Conservation (phyloP, 2,888 invertebrate species). For the Colostygia pectinataria region DNA sequence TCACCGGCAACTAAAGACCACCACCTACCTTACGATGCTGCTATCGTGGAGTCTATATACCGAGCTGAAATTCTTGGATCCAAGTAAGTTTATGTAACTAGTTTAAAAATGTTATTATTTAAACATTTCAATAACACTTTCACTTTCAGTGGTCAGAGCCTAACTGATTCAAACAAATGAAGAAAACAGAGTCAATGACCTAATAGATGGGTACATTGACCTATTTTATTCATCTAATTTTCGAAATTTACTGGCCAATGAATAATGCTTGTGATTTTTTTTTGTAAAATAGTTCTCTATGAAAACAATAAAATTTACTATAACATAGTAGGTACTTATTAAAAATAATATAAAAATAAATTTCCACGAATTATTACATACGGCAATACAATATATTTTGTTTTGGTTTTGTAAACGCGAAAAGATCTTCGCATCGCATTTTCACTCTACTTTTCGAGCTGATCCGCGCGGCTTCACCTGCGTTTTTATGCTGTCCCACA, state of each 20-base stretch:
- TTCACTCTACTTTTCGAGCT: no score
- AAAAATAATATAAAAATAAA: no score
- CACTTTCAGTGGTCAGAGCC: slow-evolving; percentile 56
- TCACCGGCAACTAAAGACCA: slow-evolving; percentile 90
- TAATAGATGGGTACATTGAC: slow-evolving; percentile 68
- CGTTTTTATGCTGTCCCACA: no score
- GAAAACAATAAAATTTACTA: neutral
- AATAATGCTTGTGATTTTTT: neutral
- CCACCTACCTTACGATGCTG: slow-evolving; percentile 88
- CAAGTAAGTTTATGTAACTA: slow-evolving; percentile 79
- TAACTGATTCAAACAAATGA: slow-evolving; percentile 72
- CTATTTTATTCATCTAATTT: slow-evolving; percentile 61
- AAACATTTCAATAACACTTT: slow-evolving; percentile 33
- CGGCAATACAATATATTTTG: no score
- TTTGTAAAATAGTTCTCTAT: neutral
- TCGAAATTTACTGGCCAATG: slow-evolving; percentile 48
- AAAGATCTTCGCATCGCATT: no score
- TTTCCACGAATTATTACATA: no score
- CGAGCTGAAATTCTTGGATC: slow-evolving; percentile 92
- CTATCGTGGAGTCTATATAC: slow-evolving; percentile 95
- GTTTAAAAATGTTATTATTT: neutral
- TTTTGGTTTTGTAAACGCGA: no score
- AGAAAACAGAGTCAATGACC: slow-evolving; percentile 65
- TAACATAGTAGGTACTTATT: no score
- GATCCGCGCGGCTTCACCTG: no score